A percentile compares a stretch with the other conserved stretches of the same genome.
Conservation (phyloP, 2,888 invertebrate species). For the Drosophila mercatorum region DNA sequence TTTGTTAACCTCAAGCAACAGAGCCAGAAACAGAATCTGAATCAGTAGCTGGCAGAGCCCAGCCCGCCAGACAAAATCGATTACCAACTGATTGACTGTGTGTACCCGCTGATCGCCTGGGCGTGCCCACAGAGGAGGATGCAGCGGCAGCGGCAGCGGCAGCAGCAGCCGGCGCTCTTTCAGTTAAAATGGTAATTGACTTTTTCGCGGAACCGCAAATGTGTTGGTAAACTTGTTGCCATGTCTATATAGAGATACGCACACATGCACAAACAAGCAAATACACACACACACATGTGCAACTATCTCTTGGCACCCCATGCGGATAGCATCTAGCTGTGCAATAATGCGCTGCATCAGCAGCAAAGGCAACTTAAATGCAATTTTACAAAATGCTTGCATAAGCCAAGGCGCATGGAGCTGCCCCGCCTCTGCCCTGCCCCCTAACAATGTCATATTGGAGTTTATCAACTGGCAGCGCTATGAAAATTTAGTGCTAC, state of each 20-base stretch:
- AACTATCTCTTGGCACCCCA: conserved; percentile 6
- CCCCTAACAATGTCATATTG: conserved; percentile 72
- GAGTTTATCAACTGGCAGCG: conserved; percentile 75
- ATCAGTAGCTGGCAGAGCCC: conserved; percentile 13
- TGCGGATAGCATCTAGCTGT: conserved; percentile 23
- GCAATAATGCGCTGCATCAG: conserved; percentile 63
- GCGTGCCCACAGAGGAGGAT: conserved; percentile 20
- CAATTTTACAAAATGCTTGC: conserved; percentile 77
- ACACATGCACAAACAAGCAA: neutral
- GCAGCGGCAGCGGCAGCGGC: conserved; percentile 15
- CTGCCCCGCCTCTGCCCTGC: conserved; percentile 1
- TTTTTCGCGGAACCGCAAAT: conserved; percentile 78
- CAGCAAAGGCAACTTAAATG: conserved; percentile 63
- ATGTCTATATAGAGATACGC: conserved; percentile 35
- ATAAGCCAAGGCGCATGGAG: conserved; percentile 70
- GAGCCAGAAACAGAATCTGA: conserved; percentile 25
- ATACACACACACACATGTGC: neutral
- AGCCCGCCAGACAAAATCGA: conserved; percentile 71
- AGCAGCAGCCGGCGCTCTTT: conserved; percentile 36
- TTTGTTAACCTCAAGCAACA: conserved; percentile 81
- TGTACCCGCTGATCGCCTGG: conserved; percentile 39
- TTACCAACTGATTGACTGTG: conserved; percentile 75
- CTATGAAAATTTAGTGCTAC: conserved; percentile 71
- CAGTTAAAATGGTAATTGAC: conserved; percentile 80
- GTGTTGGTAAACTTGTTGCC: conserved; percentile 79